A percentile compares a stretch with the other conserved stretches of the same genome.
Evolutionary conservation across 2,888 invertebrate species (phyloP).

Genomic region (Saturnia pavonia): DNA sequence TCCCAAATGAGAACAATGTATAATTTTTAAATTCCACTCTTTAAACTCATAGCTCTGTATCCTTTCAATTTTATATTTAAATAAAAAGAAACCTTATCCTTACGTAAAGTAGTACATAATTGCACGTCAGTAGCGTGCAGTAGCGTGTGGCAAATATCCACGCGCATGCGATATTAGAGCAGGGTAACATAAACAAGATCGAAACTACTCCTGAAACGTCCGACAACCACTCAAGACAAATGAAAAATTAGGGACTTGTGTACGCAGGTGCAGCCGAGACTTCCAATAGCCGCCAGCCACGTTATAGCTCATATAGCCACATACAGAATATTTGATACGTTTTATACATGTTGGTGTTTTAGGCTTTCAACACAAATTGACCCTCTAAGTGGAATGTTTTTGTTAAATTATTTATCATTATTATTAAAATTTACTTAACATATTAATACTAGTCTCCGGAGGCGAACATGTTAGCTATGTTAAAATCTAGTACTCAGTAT

Average conservation of each 20-base stretch:
- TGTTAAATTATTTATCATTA: neutral
- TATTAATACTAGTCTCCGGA: too few species aligned
- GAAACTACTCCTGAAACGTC: neutral
- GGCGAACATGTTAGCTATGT: too few species aligned
- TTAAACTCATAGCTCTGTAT: too few species aligned
- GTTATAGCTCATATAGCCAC: neutral
- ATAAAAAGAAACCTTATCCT: too few species aligned
- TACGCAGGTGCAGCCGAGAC: slow-evolving; percentile 1
- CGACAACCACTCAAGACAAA: slow-evolving; percentile 16
- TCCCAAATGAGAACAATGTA: too few species aligned
- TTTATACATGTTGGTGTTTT: neutral
- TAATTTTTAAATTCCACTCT: too few species aligned
- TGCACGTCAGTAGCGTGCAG: too few species aligned
- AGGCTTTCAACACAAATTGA: neutral
- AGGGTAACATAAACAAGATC: neutral
- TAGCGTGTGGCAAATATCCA: too few species aligned
- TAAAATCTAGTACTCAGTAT: too few species aligned
- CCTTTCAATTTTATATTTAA: too few species aligned
- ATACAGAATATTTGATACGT: slow-evolving; percentile 6
- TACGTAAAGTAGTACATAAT: too few species aligned
- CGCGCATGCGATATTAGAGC: too few species aligned
- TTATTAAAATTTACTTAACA: neutral
- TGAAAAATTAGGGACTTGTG: neutral
- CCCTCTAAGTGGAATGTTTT: neutral
- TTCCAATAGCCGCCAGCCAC: neutral